Evolutionary conservation across 1,140 invertebrate species (phyloP), one percentile per base, ranked within the genome.

Genomic region (Drosophila melanogaster): DNA sequence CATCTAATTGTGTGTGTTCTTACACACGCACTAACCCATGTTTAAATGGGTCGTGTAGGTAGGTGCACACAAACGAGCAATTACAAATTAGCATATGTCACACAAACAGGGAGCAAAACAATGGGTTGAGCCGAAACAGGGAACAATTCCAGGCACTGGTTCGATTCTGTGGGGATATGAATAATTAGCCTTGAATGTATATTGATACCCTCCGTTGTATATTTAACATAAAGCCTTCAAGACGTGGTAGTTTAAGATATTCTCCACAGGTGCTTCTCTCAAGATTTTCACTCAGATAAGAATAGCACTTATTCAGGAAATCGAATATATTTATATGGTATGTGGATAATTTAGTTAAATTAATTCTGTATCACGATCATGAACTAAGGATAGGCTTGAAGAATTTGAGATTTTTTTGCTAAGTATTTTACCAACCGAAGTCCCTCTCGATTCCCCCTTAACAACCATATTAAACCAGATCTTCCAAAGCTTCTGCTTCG

Each of bases 1-100:
- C 24, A 51, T 46, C 55, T 72, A 72, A 72, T 60, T 72, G 67
- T 37, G 37, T 30, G 46, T 33, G 26, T 14, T 22, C 35, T 51
- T 24, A 47, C 49, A 44, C 40, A 30, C 35, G 15, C 33, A 30
- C 35, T 12, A 3, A 30, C 7, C 4, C 30, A 6, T 24, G 15
- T 15, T 38, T n/a, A 22, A 12, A 6, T 30, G n/a, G 38, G 24
- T 33, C 22, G 24, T 44, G 40, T 47, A 33, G 37, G 40, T 47
- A 33, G 37, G 49, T 22, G 7, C 41, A 66, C 62, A 46, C 40
- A 61, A 38, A 26, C 41, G 46, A 12, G 37, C 37, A 71, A 70
- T 50, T 59, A 41, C 56, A 46, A 71, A 72, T 71, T 51, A 59
- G 38, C 46, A 72, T 71, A 73, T 59, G 38, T 33, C 24, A 30